A percentile compares a stretch with the other conserved stretches of the same genome.
Conservation (phyloP, 2,888 invertebrate genomes). For the Halictus ligatus region DNA sequence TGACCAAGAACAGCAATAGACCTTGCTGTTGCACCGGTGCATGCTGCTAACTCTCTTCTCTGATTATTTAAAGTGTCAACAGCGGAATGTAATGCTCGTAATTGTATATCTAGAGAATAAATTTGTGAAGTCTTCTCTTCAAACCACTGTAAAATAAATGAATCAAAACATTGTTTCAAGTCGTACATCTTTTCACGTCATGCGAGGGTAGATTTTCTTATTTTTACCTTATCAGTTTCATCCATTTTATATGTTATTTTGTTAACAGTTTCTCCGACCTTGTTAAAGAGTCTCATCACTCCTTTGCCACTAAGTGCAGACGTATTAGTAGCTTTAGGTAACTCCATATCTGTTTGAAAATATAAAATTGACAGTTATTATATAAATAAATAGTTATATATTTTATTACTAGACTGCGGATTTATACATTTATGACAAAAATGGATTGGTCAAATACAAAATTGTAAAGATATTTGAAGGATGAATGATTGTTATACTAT, state of each 20-base stretch:
- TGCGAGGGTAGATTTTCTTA: constrained; percentile 64
- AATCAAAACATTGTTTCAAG: constrained; percentile 8
- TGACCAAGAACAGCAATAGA: constrained; percentile 95
- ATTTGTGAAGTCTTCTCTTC: constrained; percentile 97
- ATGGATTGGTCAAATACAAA: too few species aligned
- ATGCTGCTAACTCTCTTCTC: constrained; percentile 92
- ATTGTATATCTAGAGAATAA: constrained; percentile 94
- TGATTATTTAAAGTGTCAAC: constrained; percentile 95
- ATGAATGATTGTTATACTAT: too few species aligned
- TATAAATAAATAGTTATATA: constrained; percentile 17
- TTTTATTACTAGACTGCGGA: background rate
- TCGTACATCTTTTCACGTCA: background rate
- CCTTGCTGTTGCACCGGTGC: constrained; percentile 94
- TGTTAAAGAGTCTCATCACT: constrained; percentile 96
- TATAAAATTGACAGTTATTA: constrained; percentile 32
- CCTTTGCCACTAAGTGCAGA: constrained; percentile 98
- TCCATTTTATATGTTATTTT: constrained; percentile 99
- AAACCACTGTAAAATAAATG: constrained; percentile 92
- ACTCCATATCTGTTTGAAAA: constrained; percentile 89
- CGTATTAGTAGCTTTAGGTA: constrained; percentile 97
- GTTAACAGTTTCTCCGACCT: constrained; percentile 98
- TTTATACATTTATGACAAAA: too few species aligned
- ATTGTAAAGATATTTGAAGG: background rate
- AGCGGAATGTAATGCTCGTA: constrained; percentile 93
- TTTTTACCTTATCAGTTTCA: constrained; percentile 96